phyloP scores from a whole-genome alignment of 1,140 invertebrate genomes.

The Eufriesea mexicana region DNA sequence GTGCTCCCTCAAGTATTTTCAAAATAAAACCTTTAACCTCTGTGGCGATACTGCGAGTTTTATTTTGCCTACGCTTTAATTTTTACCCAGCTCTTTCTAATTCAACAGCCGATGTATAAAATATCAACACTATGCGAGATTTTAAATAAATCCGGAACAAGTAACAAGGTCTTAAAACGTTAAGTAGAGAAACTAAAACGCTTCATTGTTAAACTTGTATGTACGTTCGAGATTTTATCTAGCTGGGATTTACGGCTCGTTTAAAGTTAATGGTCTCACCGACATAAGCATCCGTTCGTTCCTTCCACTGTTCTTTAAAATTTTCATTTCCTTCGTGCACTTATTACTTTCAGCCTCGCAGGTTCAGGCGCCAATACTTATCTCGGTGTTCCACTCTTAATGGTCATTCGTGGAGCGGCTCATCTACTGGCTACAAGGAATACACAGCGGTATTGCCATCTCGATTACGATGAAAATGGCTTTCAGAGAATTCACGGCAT shows the following conservation, averaged over 20 bases:
- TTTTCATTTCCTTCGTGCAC: constrained; percentile 1
- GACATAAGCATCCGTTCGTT: not conserved
- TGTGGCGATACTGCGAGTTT: too few species aligned
- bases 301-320: not conserved
- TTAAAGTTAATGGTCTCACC: constrained; percentile 14
- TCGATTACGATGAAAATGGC: constrained; percentile 68
- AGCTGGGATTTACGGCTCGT: not conserved
- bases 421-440: not conserved
- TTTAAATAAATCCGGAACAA: not conserved
- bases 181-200: not conserved
- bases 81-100: too few species aligned
- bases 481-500: constrained; percentile 68
- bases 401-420: constrained; percentile 23
- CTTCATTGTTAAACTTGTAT: not conserved
- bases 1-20: too few species aligned
- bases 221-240: constrained; percentile 1
- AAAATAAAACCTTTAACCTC: too few species aligned
- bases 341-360: not conserved
- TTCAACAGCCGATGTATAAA: too few species aligned
- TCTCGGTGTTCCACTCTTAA: constrained; percentile 34
- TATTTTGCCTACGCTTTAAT: too few species aligned
- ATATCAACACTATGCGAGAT: not conserved
- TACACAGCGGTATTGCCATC: not conserved
- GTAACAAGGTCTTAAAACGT: not conserved
- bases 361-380: not conserved